Evolutionary conservation across 2,797 vertebrate species (phyloP).

Genomic region (Oryzias dopingdopingensis): DNA sequence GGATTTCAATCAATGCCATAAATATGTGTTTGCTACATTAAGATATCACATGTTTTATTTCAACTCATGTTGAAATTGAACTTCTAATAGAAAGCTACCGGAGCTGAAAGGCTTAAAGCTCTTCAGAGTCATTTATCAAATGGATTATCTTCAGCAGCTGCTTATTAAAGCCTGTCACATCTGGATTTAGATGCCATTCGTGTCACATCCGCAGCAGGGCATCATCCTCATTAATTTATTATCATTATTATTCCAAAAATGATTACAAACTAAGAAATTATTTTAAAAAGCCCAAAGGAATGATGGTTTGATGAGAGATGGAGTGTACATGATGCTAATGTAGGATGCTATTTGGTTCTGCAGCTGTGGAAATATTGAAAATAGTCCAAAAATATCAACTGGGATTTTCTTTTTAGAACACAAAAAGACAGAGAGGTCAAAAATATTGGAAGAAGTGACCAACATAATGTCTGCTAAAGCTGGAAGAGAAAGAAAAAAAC

Average conservation of each 20-base stretch:
- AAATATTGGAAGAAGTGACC: too few relatives aligned
- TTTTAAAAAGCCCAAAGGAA: slow-evolving; percentile 19
- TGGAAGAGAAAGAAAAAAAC: too few relatives aligned
- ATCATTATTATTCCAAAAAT: slow-evolving; percentile 37
- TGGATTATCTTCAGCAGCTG: slow-evolving; percentile 71
- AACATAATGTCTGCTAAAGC: too few relatives aligned
- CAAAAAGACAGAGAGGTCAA: not conserved
- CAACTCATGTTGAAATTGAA: slow-evolving; percentile 59
- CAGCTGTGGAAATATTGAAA: not conserved
- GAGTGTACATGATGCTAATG: not conserved
- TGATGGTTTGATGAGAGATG: slow-evolving; percentile 29
- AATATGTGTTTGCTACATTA: slow-evolving; percentile 23
- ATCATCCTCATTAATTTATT: slow-evolving; percentile 15
- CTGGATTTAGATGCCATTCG: slow-evolving; percentile 69
- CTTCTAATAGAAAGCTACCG: slow-evolving; percentile 40
- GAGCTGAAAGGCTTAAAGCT: slow-evolving; percentile 53
- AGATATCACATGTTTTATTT: slow-evolving; percentile 57
- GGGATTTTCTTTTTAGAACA: too few relatives aligned
- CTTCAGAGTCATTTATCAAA: slow-evolving; percentile 67
- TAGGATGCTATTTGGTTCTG: not conserved
- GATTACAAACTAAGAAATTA: slow-evolving; percentile 27
- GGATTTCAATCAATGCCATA: slow-evolving; percentile 41
- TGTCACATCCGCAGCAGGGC: slow-evolving; percentile 59
- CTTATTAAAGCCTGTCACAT: slow-evolving; percentile 69
- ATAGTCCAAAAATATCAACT: too few relatives aligned